These are phyloP conservation scores for Dyspetes luteomarginatus DNA, from an alignment of 2,888 invertebrate species.

Conservation along the genomic window DNA sequence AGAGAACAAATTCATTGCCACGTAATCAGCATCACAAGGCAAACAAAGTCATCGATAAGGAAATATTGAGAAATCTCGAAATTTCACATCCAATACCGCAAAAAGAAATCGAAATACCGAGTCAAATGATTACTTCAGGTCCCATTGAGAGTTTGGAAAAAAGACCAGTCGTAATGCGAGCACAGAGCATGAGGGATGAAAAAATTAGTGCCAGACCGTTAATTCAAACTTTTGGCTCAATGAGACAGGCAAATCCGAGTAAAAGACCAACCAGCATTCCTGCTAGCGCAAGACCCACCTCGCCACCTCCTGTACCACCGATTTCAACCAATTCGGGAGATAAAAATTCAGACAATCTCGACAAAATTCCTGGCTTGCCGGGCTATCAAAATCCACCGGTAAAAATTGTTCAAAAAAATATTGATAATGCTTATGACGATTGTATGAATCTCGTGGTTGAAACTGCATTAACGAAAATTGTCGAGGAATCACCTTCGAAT, in stretches of 20 bases:
- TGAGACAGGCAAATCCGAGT: conserved; percentile 88
- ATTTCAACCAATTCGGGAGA: conserved; percentile 82
- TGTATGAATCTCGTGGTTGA: conserved; percentile 88
- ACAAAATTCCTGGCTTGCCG: conserved; percentile 84
- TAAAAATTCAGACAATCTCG: conserved; percentile 69
- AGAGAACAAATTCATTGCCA: conserved; percentile 86
- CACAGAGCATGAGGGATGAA: conserved; percentile 91
- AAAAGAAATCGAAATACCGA: conserved; percentile 86
- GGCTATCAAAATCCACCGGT: conserved; percentile 86
- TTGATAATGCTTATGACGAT: conserved; percentile 89
- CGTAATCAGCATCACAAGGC: conserved; percentile 87
- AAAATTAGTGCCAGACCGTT: conserved; percentile 85
- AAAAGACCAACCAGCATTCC: conserved; percentile 91
- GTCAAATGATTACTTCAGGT: conserved; percentile 86
- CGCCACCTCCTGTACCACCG: conserved; percentile 90
- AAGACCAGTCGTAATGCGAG: conserved; percentile 88
- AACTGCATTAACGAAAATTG: conserved; percentile 86
- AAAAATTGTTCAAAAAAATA: conserved; percentile 67
- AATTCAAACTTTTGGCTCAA: conserved; percentile 92
- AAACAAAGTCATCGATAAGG: conserved; percentile 88
- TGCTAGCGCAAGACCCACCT: conserved; percentile 88
- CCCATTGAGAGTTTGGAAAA: conserved; percentile 85
- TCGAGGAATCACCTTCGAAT: conserved; percentile 85
- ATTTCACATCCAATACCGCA: conserved; percentile 94
- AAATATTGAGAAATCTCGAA: conserved; percentile 89